Conservation (phyloP, 2,113 vertebrate species). For the Sakesphorus luctuosus region DNA sequence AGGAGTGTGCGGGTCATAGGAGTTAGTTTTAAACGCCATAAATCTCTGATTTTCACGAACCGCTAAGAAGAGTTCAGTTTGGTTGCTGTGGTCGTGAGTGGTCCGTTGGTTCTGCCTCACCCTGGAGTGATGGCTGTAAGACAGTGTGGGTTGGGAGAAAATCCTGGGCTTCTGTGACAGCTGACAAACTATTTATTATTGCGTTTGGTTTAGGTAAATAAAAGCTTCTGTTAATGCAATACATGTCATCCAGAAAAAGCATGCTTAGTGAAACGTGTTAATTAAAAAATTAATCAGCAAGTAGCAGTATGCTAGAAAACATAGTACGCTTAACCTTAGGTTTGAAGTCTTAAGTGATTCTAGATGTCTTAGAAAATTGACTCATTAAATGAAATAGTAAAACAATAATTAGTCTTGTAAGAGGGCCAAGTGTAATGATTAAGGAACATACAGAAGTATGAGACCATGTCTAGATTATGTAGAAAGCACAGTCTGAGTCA, state of each 20-base stretch:
- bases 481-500: background rate
- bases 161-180: accelerated
- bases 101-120: accelerated
- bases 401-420: background rate
- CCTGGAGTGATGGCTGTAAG: background rate
- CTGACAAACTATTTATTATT: background rate
- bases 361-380: background rate
- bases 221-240: background rate
- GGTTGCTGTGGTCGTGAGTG: accelerated
- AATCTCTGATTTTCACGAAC: accelerated
- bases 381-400: background rate
- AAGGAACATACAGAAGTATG: background rate
- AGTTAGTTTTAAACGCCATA: background rate
- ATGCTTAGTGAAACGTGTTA: background rate
- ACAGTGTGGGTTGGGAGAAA: background rate
- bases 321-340: accelerated
- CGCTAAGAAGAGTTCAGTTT: accelerated
- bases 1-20: accelerated
- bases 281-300: background rate
- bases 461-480: accelerated
- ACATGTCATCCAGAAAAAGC: background rate
- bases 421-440: background rate
- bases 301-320: background rate
- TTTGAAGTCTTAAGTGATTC: background rate
- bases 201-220: background rate